Evolutionary conservation across 2,113 vertebrate species (phyloP).

Genomic region (Zapus hudsonius): DNA sequence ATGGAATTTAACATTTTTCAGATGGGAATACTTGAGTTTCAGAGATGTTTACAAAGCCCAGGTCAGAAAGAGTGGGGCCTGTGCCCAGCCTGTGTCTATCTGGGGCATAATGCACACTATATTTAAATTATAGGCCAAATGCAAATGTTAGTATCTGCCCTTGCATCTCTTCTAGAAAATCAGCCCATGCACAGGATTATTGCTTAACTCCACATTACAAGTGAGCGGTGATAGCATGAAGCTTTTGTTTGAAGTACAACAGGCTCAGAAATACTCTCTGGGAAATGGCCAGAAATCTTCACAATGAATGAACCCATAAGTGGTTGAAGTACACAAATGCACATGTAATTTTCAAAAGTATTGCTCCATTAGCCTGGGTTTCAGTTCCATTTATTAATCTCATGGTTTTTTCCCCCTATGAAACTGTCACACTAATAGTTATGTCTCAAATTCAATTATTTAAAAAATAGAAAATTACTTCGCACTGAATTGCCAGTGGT

Average conservation of each 20-base stretch:
- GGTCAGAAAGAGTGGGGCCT: neutral
- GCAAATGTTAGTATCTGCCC: neutral
- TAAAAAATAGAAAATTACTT: slow-evolving; percentile 78
- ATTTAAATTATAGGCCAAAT: neutral
- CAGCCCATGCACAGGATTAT: neutral
- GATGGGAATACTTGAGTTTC: neutral
- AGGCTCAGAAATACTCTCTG: neutral
- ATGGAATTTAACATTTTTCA: neutral
- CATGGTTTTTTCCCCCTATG: neutral
- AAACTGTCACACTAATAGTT: slow-evolving; percentile 66
- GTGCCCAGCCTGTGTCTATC: neutral
- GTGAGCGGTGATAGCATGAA: neutral
- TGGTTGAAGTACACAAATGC: slow-evolving; percentile 19
- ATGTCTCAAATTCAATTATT: slow-evolving; percentile 67
- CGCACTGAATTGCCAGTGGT: slow-evolving; percentile 55
- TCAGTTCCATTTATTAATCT: slow-evolving; percentile 61
- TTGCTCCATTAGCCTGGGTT: slow-evolving; percentile 61
- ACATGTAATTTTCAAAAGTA: slow-evolving; percentile 56
- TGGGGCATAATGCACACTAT: neutral
- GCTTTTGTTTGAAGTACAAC: slow-evolving; percentile 24
- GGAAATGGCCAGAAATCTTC: slow-evolving; percentile 15
- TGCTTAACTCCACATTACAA: neutral
- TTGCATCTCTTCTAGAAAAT: neutral
- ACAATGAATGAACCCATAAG: slow-evolving; percentile 57
- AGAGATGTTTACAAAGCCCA: neutral